Percentiles rank a stretch among this genome's conserved stretches.
phyloP scores from a whole-genome alignment of 2,113 vertebrate species.

The Aythya baeri region DNA sequence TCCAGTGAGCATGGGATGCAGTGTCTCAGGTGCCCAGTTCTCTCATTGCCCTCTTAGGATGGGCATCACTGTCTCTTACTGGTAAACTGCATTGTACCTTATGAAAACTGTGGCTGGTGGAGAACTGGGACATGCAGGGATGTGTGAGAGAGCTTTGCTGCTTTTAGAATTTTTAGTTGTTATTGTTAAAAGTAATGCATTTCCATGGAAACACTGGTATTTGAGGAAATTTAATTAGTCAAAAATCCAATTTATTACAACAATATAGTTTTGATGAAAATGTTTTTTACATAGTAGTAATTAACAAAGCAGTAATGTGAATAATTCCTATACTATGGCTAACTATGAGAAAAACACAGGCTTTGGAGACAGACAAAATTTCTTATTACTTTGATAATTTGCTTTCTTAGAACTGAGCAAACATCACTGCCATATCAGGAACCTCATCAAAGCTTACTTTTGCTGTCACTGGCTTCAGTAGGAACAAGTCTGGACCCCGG shows the following conservation, averaged over 20 bases:
- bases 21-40: not conserved
- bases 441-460: not conserved
- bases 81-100: not conserved
- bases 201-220: not conserved
- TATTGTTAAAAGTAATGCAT: not conserved
- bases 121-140: not conserved
- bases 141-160: not conserved
- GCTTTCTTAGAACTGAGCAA: not conserved
- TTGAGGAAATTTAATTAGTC: not conserved
- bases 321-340: conserved; percentile 26
- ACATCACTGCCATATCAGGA: not conserved
- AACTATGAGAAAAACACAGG: conserved; percentile 2
- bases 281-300: not conserved
- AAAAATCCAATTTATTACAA: not conserved
- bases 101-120: not conserved
- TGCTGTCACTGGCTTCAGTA: not conserved
- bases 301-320: conserved; percentile 24
- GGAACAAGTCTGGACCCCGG: not conserved
- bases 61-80: not conserved
- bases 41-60: fast-evolving
- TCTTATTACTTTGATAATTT: conserved; percentile 16
- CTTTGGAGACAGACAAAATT: conserved; percentile 11
- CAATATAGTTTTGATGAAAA: not conserved
- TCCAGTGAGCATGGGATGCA: not conserved
- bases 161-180: not conserved